Percentiles rank a stretch among this genome's conserved stretches.
Conservation (phyloP, 2,797 vertebrate genomes). For the Aplochiton taeniatus region DNA sequence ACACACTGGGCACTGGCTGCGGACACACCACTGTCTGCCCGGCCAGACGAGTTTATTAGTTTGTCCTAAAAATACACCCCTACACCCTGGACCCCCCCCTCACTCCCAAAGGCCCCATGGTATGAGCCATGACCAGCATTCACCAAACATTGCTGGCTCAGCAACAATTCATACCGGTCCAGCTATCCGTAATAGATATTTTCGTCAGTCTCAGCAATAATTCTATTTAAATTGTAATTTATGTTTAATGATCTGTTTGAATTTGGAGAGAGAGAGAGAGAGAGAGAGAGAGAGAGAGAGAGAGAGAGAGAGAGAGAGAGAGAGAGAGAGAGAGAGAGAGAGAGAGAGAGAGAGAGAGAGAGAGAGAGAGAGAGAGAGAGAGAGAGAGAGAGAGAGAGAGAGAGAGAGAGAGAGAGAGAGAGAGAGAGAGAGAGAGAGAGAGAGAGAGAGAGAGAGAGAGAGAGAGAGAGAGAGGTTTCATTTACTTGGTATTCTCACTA, state of each 20-base stretch:
- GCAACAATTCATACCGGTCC: constrained; percentile 28
- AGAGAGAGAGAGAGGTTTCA: too few relatives aligned
- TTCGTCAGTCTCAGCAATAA: constrained; percentile 5
- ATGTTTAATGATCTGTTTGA: constrained; percentile 8
- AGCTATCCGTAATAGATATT: constrained; percentile 51
- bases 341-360: too few relatives aligned
- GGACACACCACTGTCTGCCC: constrained; percentile 64
- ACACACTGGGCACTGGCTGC: constrained; percentile 51
- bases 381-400: too few relatives aligned
- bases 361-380: too few relatives aligned
- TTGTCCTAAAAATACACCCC: constrained; percentile 67
- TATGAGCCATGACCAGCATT: constrained; percentile 59
- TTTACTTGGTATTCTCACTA: too few relatives aligned
- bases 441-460: too few relatives aligned
- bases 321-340: too few relatives aligned
- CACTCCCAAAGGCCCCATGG: constrained; percentile 58
- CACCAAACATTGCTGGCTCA: constrained; percentile 35
- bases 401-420: too few relatives aligned
- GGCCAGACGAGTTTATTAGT: constrained; percentile 76
- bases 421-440: too few relatives aligned
- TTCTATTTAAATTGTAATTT: background rate
- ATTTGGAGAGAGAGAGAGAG: too few relatives aligned
- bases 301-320: too few relatives aligned
- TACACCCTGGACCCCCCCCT: constrained; percentile 35
- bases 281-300: too few relatives aligned